Conservation (phyloP, 2,888 invertebrate genomes). For the Xanthia togata region DNA sequence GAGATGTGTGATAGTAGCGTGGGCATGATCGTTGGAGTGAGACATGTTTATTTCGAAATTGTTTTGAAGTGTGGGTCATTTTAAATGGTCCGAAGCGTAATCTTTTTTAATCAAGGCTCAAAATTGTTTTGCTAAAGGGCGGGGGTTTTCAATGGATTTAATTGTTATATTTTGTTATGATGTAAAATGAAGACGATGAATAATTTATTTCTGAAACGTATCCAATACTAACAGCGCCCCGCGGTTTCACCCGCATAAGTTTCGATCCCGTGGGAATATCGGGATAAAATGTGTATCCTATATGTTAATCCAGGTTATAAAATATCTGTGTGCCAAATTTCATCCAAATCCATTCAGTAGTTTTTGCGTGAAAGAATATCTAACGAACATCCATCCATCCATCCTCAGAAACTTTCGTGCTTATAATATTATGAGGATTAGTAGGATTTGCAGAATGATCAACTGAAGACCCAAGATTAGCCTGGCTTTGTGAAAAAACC, state of each 20-base stretch:
- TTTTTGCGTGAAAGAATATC: too few species aligned
- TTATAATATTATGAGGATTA: too few species aligned
- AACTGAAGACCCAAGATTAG: background rate
- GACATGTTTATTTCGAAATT: conserved; percentile 25
- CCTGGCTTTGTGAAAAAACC: background rate
- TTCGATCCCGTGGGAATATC: too few species aligned
- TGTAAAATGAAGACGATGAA: background rate
- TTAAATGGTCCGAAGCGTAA: background rate
- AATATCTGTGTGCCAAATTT: too few species aligned
- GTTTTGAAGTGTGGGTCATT: background rate
- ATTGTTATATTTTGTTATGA: background rate
- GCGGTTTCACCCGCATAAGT: too few species aligned
- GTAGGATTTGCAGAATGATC: background rate
- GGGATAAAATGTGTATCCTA: too few species aligned
- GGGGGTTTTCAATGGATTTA: background rate
- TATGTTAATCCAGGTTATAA: too few species aligned
- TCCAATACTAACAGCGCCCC: too few species aligned
- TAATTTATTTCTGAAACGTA: background rate
- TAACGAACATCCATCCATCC: too few species aligned
- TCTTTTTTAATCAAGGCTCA: background rate
- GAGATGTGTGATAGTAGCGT: conserved; percentile 37
- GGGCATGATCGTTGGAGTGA: conserved; percentile 4
- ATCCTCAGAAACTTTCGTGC: too few species aligned
- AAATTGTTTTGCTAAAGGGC: background rate
- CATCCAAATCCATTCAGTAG: too few species aligned